These are phyloP conservation scores for Diachasma alloeum DNA, from an alignment of 1,140 invertebrate species.

Conservation along the genomic window DNA sequence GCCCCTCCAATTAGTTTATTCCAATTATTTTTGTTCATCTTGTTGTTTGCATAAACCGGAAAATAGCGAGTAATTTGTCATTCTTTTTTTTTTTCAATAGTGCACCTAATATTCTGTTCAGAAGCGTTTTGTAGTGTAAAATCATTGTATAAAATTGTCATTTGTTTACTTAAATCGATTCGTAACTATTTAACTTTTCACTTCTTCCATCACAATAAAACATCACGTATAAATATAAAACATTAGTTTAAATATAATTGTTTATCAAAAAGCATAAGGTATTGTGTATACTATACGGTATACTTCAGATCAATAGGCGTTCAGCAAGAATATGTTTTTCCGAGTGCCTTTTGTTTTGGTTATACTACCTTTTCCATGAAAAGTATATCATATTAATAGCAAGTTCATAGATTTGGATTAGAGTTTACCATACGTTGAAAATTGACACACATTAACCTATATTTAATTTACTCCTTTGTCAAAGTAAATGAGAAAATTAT, in stretches of 20 bases:
- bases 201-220: slow-evolving; percentile 18
- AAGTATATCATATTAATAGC: slow-evolving; percentile 1
- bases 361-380: slow-evolving; percentile 35
- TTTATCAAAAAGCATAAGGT: slow-evolving; percentile 57
- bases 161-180: neutral
- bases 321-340: slow-evolving; percentile 12
- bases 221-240: slow-evolving; percentile 52
- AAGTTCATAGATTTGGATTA: slow-evolving; percentile 50
- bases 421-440: slow-evolving; percentile 58
- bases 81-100: neutral
- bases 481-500: neutral
- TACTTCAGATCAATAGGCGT: slow-evolving; percentile 42
- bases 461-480: slow-evolving; percentile 39
- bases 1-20: neutral
- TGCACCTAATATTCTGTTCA: neutral
- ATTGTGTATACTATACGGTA: slow-evolving; percentile 46
- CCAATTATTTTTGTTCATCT: neutral
- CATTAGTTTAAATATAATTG: slow-evolving; percentile 53
- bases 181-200: neutral
- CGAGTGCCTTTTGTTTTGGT: neutral
- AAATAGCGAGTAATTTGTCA: neutral
- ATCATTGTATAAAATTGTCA: slow-evolving; percentile 1
- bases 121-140: neutral
- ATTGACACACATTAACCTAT: slow-evolving; percentile 60
- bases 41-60: neutral